Evolutionary conservation across 1,140 invertebrate genomes (phyloP).

Genomic region (Daktulosphaira vitifoliae): DNA sequence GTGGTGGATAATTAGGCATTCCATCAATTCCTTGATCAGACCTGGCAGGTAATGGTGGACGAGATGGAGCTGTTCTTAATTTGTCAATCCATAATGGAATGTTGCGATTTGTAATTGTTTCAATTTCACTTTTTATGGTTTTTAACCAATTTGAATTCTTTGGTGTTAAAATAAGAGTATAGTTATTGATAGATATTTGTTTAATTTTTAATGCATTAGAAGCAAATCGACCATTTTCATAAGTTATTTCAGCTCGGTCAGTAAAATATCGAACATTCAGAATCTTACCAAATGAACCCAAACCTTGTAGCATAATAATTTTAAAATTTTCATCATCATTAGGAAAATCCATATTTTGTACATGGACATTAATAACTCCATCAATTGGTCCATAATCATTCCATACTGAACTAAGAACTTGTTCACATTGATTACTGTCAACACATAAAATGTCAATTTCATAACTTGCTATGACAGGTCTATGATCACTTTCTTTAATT

Average conservation of each 20-base stretch:
- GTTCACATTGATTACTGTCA: conserved; percentile 59
- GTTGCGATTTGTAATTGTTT: conserved; percentile 13
- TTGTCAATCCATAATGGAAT: conserved; percentile 20
- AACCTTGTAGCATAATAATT: conserved; percentile 21
- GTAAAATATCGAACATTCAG: conserved; percentile 12
- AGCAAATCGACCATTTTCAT: conserved; percentile 24
- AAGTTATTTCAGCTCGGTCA: conserved; percentile 16
- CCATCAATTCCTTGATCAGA: conserved; percentile 6
- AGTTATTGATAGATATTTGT: conserved; percentile 18
- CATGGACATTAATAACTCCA: conserved; percentile 77
- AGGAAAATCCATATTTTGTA: conserved; percentile 11
- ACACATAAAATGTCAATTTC: conserved; percentile 78
- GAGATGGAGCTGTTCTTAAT: neutral
- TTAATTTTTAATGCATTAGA: conserved; percentile 22
- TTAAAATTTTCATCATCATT: conserved; percentile 7
- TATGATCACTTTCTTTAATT: conserved; percentile 95
- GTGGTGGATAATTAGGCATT: neutral
- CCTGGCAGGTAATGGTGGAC: conserved; percentile 11
- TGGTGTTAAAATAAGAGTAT: conserved; percentile 16
- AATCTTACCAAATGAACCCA: conserved; percentile 28
- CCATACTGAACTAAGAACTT: conserved; percentile 76
- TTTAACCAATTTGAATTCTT: conserved; percentile 10
- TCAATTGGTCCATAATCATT: conserved; percentile 85
- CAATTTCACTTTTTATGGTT: conserved; percentile 16
- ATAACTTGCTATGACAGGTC: conserved; percentile 83